These are phyloP conservation scores for Amiota communis DNA, from an alignment of 2,888 invertebrate species.

Conservation along the genomic window DNA sequence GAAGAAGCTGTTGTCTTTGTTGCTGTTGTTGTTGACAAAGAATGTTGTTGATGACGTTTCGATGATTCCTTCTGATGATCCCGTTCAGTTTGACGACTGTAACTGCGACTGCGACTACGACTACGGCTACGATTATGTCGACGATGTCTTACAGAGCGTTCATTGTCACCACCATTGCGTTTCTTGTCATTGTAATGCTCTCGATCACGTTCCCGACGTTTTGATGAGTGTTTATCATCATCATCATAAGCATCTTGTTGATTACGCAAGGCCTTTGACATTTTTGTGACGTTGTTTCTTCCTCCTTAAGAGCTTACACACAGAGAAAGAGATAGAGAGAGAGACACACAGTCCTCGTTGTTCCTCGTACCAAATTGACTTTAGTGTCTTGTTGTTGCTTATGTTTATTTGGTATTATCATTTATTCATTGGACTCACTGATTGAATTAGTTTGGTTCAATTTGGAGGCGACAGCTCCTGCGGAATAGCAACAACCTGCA, in stretches of 20 bases:
- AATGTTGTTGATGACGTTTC: constrained; percentile 31
- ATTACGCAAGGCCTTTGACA: constrained; percentile 25
- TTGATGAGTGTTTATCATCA: background rate
- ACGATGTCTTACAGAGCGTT: constrained; percentile 44
- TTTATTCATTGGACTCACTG: no score
- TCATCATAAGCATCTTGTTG: background rate
- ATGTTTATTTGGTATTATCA: background rate
- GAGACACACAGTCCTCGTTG: background rate
- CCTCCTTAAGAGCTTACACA: no score
- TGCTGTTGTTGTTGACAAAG: background rate
- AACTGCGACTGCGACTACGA: constrained; percentile 37
- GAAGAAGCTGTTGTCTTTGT: constrained; percentile 11
- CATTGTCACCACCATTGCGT: constrained; percentile 45
- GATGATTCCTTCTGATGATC: constrained; percentile 37
- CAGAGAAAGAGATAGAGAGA: no score
- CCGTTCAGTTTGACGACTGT: no score
- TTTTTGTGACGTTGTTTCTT: constrained; percentile 14
- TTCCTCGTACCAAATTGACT: constrained; percentile 2
- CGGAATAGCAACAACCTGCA: constrained; percentile 54
- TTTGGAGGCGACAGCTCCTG: constrained; percentile 43
- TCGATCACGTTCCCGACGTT: background rate
- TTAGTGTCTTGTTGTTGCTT: no score
- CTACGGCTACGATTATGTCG: constrained; percentile 55
- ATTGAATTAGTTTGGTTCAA: no score
- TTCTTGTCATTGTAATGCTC: constrained; percentile 40